Evolutionary conservation across 1,140 invertebrate genomes (phyloP).

Genomic region (Sycophila sp.): DNA sequence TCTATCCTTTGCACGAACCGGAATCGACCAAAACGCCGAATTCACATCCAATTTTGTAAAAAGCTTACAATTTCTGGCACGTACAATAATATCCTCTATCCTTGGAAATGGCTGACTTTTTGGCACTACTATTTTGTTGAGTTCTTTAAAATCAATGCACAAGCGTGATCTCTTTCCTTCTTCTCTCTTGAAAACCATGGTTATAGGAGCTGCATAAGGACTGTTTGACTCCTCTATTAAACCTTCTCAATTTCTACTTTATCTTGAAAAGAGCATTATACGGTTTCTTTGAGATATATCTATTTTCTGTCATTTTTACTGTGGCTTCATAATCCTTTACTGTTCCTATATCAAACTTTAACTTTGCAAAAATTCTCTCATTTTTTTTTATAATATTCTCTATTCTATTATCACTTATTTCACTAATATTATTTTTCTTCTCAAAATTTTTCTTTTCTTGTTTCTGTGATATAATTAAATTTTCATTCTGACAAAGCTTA

Average conservation of each 20-base stretch:
- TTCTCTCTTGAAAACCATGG: not conserved
- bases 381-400: not conserved
- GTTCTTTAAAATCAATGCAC: not conserved
- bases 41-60: constrained; percentile 34
- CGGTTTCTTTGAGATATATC: not conserved
- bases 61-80: constrained; percentile 8
- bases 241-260: not conserved
- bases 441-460: constrained; percentile 5
- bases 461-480: constrained; percentile 38
- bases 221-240: constrained; percentile 4
- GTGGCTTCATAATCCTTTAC: not conserved
- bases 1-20: constrained; percentile 26
- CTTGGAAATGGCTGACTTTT: not conserved
- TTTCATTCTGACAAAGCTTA: constrained; percentile 38
- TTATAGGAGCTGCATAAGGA: no score
- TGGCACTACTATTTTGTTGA: not conserved
- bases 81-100: no score
- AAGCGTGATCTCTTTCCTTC: no score
- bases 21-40: constrained; percentile 33
- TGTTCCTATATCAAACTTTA: not conserved
- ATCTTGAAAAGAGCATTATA: not conserved
- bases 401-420: not conserved
- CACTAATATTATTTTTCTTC: not conserved
- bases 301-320: not conserved
- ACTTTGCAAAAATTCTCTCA: not conserved